These are phyloP conservation scores for Baccha elongata DNA, from an alignment of 2,888 invertebrate species.

Conservation along the genomic window DNA sequence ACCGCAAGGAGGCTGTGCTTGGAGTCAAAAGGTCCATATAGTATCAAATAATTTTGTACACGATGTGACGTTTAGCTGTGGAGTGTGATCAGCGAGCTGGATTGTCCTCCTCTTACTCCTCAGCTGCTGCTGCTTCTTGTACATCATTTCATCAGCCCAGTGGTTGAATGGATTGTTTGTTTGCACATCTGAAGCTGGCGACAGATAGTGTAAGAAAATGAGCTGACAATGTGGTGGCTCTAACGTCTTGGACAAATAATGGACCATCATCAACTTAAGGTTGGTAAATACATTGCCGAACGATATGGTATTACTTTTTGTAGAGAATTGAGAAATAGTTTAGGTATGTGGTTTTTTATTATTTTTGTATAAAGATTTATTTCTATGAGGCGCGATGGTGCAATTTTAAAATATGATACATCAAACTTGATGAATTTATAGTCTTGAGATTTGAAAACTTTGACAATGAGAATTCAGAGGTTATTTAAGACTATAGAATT, in stretches of 20 bases:
- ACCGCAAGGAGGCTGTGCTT: background rate
- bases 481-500: constrained; percentile 1
- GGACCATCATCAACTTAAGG: constrained; percentile 24
- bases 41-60: constrained; percentile 50
- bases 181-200: constrained; percentile 34
- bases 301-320: constrained; percentile 35
- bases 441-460: background rate
- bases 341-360: background rate
- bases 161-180: constrained; percentile 24
- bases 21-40: constrained; percentile 57
- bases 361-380: background rate
- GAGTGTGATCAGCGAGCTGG: constrained; percentile 27
- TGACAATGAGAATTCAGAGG: constrained; percentile 2
- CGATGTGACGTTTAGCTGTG: constrained; percentile 56
- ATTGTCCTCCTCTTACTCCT: no score
- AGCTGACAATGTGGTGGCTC: constrained; percentile 40
- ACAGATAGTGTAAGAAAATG: constrained; percentile 58
- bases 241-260: constrained; percentile 48
- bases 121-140: background rate
- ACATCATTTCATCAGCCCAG: background rate
- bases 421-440: background rate
- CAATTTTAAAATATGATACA: constrained; percentile 19
- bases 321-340: constrained; percentile 23
- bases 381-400: background rate
- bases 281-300: constrained; percentile 37